Conservation (phyloP, 2,113 vertebrate genomes). For the Panurus biarmicus region DNA sequence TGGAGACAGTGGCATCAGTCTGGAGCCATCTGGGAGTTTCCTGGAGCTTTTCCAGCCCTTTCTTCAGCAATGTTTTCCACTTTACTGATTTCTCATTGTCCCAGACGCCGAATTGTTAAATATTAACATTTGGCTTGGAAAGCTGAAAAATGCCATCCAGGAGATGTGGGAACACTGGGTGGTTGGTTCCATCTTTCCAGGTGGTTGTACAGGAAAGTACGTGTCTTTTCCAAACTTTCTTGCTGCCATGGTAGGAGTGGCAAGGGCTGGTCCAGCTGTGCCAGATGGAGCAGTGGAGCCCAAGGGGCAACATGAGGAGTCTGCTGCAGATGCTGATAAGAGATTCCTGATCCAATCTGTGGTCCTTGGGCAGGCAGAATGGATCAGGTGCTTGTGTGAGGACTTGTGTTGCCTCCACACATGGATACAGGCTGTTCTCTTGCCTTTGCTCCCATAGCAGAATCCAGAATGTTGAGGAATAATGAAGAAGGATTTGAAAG, state of each 20-base stretch:
- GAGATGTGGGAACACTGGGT: not conserved
- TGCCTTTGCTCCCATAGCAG: not conserved
- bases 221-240: not conserved
- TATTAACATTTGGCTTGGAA: not conserved
- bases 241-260: not conserved
- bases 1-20: not conserved
- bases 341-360: not conserved
- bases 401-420: not conserved
- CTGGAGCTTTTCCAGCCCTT: not conserved
- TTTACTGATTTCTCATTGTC: not conserved
- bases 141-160: not conserved
- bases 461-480: not conserved
- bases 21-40: not conserved
- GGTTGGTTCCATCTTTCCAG: not conserved
- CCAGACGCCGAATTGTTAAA: not conserved
- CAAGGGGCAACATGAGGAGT: not conserved
- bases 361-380: not conserved
- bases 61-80: not conserved
- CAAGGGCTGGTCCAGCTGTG: rapidly evolving
- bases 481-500: not conserved
- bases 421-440: rapidly evolving
- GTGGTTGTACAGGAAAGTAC: constrained; percentile 27
- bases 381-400: not conserved
- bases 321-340: not conserved
- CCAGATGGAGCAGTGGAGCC: not conserved